Base-by-base conservation (phyloP, 2,888 invertebrate genomes). In the Macrophya alboannulata region DNA sequence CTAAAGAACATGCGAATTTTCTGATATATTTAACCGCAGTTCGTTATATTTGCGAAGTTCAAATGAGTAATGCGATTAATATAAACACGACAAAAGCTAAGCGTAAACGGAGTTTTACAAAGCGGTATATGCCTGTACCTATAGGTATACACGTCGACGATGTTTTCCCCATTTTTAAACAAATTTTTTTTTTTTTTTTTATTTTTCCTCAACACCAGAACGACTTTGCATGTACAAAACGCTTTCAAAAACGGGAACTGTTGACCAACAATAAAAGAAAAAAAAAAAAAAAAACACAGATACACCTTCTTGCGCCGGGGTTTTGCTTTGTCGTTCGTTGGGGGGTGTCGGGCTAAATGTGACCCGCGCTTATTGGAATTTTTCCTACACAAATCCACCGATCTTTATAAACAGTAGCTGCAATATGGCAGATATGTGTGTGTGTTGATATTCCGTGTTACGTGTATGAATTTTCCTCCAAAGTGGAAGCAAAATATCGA, bases 11-110 rank as follows among this genome's bases (percentile, higher is more conserved):
- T n/a, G n/a, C 25, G 31, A 40, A 40, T 71, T 12, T 17, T 25
- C 71, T 40, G 37, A 40, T 37, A 40, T 37, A 71, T 37, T 17
- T 10, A 1, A 40, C 71, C 62, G 62, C 62, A 62, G 21, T n/a
- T n/a, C n/a, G n/a, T n/a, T n/a, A 10, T 62, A 62, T 62, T 62
- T n/a, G 21, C 25, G 25, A 21, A 62, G 40, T 71, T 37, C 40
- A 37, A 40, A 8, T 17, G 71, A 40, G 71, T 71, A 71, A 71
- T 71, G 71, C 5, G 71, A 71, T 71, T n/a, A 71, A 71, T 37
- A 37, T 8, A 37, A 71, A 71, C 40, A n/a, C 17, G 40, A 71
- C 71, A 37, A 40, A 71, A 31, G 37, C 17, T 71, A 15, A 71
- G 40, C 37, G 9, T 37, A 31, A 37, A 40, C 37, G 71, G 37